A percentile compares a stretch with the other conserved stretches of the same genome.
Conservation (phyloP, 2,888 invertebrate genomes). For the Lamellibrachia satsuma region DNA sequence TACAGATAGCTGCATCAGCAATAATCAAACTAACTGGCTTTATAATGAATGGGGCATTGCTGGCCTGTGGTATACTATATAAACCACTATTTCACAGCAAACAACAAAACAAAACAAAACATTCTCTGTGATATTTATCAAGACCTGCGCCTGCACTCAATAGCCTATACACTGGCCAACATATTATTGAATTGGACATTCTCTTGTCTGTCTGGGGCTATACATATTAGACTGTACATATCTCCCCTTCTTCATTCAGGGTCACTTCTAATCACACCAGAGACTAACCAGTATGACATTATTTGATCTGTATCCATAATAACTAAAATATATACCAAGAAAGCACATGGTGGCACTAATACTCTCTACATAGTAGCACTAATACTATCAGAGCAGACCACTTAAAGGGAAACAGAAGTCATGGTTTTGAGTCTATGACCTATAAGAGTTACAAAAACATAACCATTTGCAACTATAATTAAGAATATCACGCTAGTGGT, state of each 20-base stretch:
- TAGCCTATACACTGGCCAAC: not conserved
- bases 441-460: too few species aligned
- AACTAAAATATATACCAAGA: not conserved
- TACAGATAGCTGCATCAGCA: not conserved
- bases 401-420: too few species aligned
- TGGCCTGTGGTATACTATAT: not conserved
- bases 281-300: not conserved
- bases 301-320: not conserved
- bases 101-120: not conserved
- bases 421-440: too few species aligned
- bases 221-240: not conserved
- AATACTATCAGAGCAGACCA: too few species aligned
- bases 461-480: too few species aligned
- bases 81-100: too few species aligned
- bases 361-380: too few species aligned
- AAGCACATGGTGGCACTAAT: too few species aligned
- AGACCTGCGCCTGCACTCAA: not conserved
- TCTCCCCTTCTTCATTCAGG: not conserved
- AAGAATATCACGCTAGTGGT: too few species aligned
- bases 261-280: not conserved
- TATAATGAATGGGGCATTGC: not conserved
- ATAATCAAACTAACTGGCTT: not conserved
- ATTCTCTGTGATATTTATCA: not conserved
- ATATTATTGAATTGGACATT: not conserved
- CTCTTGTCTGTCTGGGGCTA: not conserved